Percentiles rank a stretch among this genome's conserved stretches.
phyloP scores from a whole-genome alignment of 2,888 invertebrate genomes.

The Drosophila lutescens region DNA sequence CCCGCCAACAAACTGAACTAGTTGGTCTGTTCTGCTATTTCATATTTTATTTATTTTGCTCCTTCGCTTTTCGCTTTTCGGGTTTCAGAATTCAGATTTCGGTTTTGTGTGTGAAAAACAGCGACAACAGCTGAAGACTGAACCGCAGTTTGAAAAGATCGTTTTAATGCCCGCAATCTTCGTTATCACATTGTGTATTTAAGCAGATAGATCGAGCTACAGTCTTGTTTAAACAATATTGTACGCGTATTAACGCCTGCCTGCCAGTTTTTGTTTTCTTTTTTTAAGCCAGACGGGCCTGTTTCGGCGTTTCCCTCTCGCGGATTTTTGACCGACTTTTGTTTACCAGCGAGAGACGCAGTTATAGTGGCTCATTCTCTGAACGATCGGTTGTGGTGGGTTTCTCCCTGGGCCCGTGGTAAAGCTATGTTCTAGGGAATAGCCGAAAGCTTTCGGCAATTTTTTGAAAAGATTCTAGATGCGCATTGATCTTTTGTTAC shows the following conservation, averaged over 20 bases:
- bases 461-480: neutral
- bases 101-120: conserved; percentile 36
- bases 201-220: conserved; percentile 66
- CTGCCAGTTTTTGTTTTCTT: conserved; percentile 16
- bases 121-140: conserved; percentile 41
- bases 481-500: neutral
- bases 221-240: conserved; percentile 44
- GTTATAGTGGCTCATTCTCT: conserved; percentile 5
- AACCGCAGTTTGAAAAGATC: conserved; percentile 10
- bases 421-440: neutral
- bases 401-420: conserved; percentile 5
- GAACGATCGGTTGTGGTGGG: conserved; percentile 29
- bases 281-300: conserved; percentile 24
- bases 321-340: conserved; percentile 44
- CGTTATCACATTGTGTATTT: conserved; percentile 69
- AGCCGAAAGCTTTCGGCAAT: conserved; percentile 2
- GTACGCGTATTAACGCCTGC: conserved; percentile 38
- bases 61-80: conserved; percentile 16
- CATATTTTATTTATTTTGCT: conserved; percentile 21
- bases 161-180: conserved; percentile 62
- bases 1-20: conserved; percentile 18
- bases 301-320: conserved; percentile 24
- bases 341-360: conserved; percentile 64
- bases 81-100: neutral
- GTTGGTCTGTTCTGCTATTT: conserved; percentile 10